Base-by-base conservation (phyloP, 2,888 invertebrate species). In the Melinaea marsaeus region DNA sequence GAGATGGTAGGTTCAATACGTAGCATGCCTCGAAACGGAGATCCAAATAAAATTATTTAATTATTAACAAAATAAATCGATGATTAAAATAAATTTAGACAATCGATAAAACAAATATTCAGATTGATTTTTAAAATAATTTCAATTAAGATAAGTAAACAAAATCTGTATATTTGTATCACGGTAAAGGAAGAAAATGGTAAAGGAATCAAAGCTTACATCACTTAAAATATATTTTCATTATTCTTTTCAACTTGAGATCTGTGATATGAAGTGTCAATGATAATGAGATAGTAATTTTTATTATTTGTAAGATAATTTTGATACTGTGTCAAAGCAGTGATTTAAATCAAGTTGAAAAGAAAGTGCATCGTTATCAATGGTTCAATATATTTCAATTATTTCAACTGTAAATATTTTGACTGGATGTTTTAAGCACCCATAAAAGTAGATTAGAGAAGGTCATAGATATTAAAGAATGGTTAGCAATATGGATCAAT, bases 181-280 rank as follows among this genome's bases (percentile, higher is more conserved):
- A 70, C 67, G 57, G 65, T 59, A 71, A 60, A 71, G 70, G 64
- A 68, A 62, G 67, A 72, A 69, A 67, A 71, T 75, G 72, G 74
- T 68, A 73, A 71, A 73, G 63, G 73, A 66, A 71, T 68, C 71
- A 68, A 79, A 81, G 80, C 79, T 78, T 71, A 77, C 72, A 79
- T 79, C 77, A 75, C 72, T 71, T 71, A 72, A 68, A 73, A 72
- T 67, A 65, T 60, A 51, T 51, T 11, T 42, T 42, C 42, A 66
- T 48, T 67, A 66, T 76, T 82, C 85, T 81, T 86, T 85, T 81
- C 85, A 86, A 87, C 88, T 86, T 84, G 83, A 85, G 48, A 47
- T 51, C 42, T 61, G 55, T 48, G 37, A 56, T 66, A 35, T 62
- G 59, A 64, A 69, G 62, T 63, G 60, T 57, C 35, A 57, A 59